Evolutionary conservation across 2,888 invertebrate genomes (phyloP), one percentile per base, ranked within the genome.

Genomic region (Pristionchus mayeri): DNA sequence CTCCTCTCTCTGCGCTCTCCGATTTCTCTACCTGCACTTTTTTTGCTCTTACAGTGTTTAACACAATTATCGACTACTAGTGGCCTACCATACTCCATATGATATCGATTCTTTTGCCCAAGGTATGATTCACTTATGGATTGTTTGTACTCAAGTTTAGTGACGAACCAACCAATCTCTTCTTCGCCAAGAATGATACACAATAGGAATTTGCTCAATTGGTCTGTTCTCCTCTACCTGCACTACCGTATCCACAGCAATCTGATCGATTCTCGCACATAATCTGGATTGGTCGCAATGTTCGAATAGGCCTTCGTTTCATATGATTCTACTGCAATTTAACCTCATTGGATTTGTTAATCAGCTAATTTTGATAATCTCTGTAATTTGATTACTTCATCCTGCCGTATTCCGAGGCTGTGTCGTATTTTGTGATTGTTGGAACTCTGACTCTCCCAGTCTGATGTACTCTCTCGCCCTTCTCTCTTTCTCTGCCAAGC

Each of bases 301-400:
- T 52, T 85, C 71, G 81, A 80, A 52, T 37, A 78, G 83, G 83
- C 79, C 54, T 78, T 71, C 76, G 27, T 34, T 50, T 75, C 76
- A 79, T 67, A 79, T 85, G 83, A 82, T 84, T 83, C 82, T 83
- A 85, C 83, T 79, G 83, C 78, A 79, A 18, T 30, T 30, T 84
- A 84, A 60, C 80, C 60, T 80, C 78, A 60, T 52, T 60, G 37
- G 11, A 81, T 30, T 71, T 71, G 71, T 71, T 40, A 71, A 27
- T 63, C n/a, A 63, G 71, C 24, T 71, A 71, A 34, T 71, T 71
- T 63, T 71, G 18, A 71, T 71, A 71, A 44, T 71, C 37, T 71
- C 40, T 13, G 71, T 34, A 71, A 24, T 44, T 71, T 71, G n/a
- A 85, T 81, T 63, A 83, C 67, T 50, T 71, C 11, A 30, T 63